Evolutionary conservation across 2,797 vertebrate species (phyloP).

Genomic region (Tragelaphus eurycerus): DNA sequence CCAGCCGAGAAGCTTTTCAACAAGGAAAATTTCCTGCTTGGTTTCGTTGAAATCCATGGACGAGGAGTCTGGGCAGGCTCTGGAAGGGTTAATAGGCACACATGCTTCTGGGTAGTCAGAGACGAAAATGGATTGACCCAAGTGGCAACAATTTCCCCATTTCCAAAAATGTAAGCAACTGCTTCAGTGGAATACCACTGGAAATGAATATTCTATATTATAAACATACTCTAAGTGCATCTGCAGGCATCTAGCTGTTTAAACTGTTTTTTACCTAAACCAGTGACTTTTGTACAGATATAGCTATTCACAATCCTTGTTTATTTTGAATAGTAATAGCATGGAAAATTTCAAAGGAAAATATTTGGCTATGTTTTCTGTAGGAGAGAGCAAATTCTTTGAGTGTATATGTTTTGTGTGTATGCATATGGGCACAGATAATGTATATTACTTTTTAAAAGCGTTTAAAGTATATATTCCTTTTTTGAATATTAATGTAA

Average conservation of each 20-base stretch:
- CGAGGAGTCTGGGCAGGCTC: background rate
- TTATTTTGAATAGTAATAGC: constrained; percentile 66
- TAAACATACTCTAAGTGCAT: constrained; percentile 63
- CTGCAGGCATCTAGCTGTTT: constrained; percentile 42
- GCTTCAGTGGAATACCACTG: constrained; percentile 31
- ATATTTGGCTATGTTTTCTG: constrained; percentile 44
- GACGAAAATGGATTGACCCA: constrained; percentile 48
- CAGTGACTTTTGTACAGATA: constrained; percentile 58
- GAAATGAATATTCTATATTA: constrained; percentile 62
- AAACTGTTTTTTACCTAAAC: constrained; percentile 58
- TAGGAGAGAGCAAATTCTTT: background rate
- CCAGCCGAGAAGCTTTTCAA: constrained; percentile 62
- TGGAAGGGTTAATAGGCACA: constrained; percentile 40
- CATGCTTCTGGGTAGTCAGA: constrained; percentile 12
- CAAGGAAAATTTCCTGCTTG: constrained; percentile 56
- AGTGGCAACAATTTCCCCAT: constrained; percentile 48
- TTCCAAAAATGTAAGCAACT: constrained; percentile 68
- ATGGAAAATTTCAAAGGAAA: constrained; percentile 61
- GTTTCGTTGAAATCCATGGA: constrained; percentile 45
- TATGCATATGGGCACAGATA: background rate
- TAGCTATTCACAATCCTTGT: constrained; percentile 18
- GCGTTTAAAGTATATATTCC: background rate
- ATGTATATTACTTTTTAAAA: background rate
- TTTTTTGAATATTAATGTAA: background rate
- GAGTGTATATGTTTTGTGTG: background rate